Base-by-base conservation (phyloP, 2,113 vertebrate species). In the Gymnobelideus leadbeateri region DNA sequence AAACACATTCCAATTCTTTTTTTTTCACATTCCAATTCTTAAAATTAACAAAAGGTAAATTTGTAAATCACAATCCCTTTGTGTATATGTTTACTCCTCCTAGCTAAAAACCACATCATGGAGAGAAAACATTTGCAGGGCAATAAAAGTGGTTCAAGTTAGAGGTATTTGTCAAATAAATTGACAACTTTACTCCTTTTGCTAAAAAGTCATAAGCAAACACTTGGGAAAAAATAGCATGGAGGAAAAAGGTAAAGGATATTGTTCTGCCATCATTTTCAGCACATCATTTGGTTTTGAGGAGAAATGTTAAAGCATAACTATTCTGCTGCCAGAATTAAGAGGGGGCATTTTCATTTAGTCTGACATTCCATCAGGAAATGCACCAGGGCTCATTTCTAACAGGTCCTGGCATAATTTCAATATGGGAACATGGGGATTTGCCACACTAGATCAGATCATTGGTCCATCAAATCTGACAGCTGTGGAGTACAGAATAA, bases 321-420 rank as follows among this genome's bases (percentile, higher is more conserved):
- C 19, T 47, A 19, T 49, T 89, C 37, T 92, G 10, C 84, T 90
- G 46, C 10, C n/a, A 61, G 84, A 92, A 91, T 54, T 95, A 94
- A 91, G 92, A 94, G 25, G 25, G n/a, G 93, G 68, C 1, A 7
- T 90, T 92, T 92, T 46, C 16, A 54, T 91, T 92, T 51, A 52
- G 11, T 61, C 37, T 95, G 51, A 95, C 50, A 10, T 92, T 84
- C 55, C 91, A 53, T 94, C 77, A 68, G 55, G 92, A 95, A 96
- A 84, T 47, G 10, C 43, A 57, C 46, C 26, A 12, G 61, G 53
- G 90, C 21, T 21, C 68, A 43, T 84, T 84, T 84, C 68, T 84
- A 49, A 43, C 25, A 10, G 1, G 57, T 19, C 19, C 6, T 26
- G 51, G 61, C 7, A 19, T 25, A 51, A 52, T 61, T 92, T 46